Evolutionary conservation across 2,113 vertebrate genomes (phyloP).

Genomic region (Rhinichthys klamathensis): DNA sequence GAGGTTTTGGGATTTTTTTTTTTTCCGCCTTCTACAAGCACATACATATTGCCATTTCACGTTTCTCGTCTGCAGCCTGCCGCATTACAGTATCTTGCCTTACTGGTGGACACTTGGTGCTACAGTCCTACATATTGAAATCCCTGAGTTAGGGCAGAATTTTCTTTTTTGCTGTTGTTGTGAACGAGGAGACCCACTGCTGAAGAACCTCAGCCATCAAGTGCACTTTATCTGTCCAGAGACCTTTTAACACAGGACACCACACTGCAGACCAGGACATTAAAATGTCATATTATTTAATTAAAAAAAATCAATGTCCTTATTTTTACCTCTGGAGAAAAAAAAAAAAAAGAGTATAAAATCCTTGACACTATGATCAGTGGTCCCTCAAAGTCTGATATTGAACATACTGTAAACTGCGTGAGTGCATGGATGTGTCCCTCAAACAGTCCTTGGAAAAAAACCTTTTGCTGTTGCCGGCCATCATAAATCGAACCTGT

Average conservation of each 20-base stretch:
- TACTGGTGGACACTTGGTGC: constrained; percentile 53
- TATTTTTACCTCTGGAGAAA: constrained; percentile 33
- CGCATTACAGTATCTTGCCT: constrained; percentile 51
- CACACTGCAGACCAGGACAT: constrained; percentile 29
- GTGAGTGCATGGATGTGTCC: constrained; percentile 53
- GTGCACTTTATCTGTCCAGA: constrained; percentile 57
- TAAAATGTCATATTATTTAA: background rate
- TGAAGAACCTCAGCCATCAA: constrained; percentile 58
- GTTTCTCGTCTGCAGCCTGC: constrained; percentile 27
- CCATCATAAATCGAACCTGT: constrained; percentile 13
- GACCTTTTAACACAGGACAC: constrained; percentile 29
- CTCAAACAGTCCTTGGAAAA: constrained; percentile 48
- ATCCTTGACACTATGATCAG: constrained; percentile 30
- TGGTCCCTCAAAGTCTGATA: background rate
- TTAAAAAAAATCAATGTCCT: background rate
- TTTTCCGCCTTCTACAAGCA: background rate
- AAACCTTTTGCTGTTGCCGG: constrained; percentile 28
- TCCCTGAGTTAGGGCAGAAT: constrained; percentile 27
- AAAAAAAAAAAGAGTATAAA: background rate
- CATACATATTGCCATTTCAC: background rate
- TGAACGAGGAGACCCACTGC: constrained; percentile 40
- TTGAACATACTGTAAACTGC: constrained; percentile 15
- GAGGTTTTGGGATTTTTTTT: background rate
- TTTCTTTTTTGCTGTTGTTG: constrained; percentile 17
- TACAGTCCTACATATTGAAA: constrained; percentile 38